Evolutionary conservation across 2,888 invertebrate genomes (phyloP).

Genomic region (Trachelus troglodyta): DNA sequence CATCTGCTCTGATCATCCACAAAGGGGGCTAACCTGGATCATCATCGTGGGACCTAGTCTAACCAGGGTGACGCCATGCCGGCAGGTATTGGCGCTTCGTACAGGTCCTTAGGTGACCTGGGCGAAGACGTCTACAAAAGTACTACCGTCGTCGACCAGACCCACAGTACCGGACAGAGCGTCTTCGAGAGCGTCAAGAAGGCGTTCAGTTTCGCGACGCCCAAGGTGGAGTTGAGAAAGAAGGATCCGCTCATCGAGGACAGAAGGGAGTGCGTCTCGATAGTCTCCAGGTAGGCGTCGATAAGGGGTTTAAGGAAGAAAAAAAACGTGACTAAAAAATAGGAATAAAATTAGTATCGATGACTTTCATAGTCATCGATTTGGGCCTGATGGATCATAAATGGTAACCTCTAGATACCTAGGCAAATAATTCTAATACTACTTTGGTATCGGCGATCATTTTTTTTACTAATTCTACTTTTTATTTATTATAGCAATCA

Average conservation of each 20-base stretch:
- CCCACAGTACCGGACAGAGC: conserved; percentile 68
- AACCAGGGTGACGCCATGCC: conserved; percentile 68
- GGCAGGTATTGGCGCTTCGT: conserved; percentile 74
- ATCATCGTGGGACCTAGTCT: conserved; percentile 29
- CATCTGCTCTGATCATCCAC: neutral
- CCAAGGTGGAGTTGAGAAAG: conserved; percentile 62
- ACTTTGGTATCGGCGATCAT: too few species aligned
- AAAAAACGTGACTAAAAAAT: neutral
- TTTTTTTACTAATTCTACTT: too few species aligned
- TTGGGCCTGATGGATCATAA: neutral
- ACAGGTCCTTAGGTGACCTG: conserved; percentile 70
- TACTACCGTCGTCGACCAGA: conserved; percentile 71
- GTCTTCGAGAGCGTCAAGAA: conserved; percentile 73
- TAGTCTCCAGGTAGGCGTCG: conserved; percentile 62
- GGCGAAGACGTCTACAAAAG: conserved; percentile 74
- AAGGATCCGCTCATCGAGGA: conserved; percentile 63
- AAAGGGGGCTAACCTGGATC: neutral
- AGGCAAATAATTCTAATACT: neutral
- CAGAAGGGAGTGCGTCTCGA: conserved; percentile 62
- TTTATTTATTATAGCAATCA: neutral
- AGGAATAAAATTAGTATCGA: too few species aligned
- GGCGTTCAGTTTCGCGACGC: conserved; percentile 69
- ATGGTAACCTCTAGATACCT: neutral
- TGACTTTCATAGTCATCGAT: too few species aligned
- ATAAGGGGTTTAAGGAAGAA: neutral